These are phyloP conservation scores for Mycetomoellerius zeteki DNA, from an alignment of 1,140 invertebrate species.

Conservation along the genomic window DNA sequence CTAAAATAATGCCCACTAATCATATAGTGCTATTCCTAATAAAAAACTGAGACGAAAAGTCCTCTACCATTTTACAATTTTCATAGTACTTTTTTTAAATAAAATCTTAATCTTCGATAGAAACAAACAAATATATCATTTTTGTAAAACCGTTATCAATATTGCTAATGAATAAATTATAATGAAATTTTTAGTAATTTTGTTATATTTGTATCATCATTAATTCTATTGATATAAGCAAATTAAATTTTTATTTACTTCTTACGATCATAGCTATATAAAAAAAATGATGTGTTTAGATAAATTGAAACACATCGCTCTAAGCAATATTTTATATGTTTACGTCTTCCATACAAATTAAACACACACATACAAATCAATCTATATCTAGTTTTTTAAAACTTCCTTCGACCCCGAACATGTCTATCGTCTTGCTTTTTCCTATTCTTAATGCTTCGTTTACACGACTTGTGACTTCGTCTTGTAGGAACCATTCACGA, in stretches of 20 bases:
- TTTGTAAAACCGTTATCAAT: not conserved
- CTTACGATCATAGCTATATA: not conserved
- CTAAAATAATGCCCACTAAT: no score
- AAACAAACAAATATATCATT: not conserved
- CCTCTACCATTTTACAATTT: no score
- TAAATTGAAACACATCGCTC: no score
- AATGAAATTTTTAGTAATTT: slow-evolving; percentile 4
- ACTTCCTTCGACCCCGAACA: slow-evolving; percentile 91
- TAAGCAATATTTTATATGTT: slow-evolving; percentile 1
- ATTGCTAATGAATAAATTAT: not conserved
- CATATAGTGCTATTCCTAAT: no score
- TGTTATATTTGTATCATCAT: not conserved
- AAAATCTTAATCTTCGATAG: not conserved
- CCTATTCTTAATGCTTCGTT: slow-evolving; percentile 89
- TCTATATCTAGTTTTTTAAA: slow-evolving; percentile 92
- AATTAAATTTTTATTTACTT: not conserved
- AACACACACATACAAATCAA: slow-evolving; percentile 80
- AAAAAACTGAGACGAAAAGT: no score
- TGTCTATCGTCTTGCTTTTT: slow-evolving; percentile 89
- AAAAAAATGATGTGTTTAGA: no score
- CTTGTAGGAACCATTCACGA: slow-evolving; percentile 87
- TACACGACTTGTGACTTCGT: slow-evolving; percentile 87
- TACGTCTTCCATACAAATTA: not conserved
- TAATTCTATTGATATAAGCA: not conserved
- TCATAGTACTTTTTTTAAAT: not conserved